A percentile compares a stretch with the other conserved stretches of the same genome.
Evolutionary conservation across 2,113 vertebrate species (phyloP).

Genomic region (Myocastor coypus): DNA sequence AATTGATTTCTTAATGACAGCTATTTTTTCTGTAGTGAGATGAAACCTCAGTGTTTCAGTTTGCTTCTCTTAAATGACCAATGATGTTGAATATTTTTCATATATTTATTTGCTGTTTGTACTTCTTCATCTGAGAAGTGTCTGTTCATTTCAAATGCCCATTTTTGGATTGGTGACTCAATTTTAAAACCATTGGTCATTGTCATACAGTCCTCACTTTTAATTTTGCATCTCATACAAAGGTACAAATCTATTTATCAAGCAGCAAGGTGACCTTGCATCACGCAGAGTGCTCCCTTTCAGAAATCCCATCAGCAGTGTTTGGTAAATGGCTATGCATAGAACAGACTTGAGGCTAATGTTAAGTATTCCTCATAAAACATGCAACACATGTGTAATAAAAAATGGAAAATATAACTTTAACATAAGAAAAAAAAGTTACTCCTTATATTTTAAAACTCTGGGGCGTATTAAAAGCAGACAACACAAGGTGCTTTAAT

Average conservation of each 20-base stretch:
- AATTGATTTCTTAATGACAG: too few species aligned
- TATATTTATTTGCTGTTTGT: too few species aligned
- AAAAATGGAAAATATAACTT: slow-evolving; percentile 50
- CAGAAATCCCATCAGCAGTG: slow-evolving; percentile 66
- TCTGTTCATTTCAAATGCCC: too few species aligned
- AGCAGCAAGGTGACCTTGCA: slow-evolving; percentile 78
- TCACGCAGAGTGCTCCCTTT: slow-evolving; percentile 56
- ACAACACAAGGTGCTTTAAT: slow-evolving; percentile 26
- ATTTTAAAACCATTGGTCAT: slow-evolving; percentile 47
- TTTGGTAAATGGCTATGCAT: slow-evolving; percentile 61
- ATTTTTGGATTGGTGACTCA: not conserved
- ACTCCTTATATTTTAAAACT: slow-evolving; percentile 54
- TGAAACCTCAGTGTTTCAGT: too few species aligned
- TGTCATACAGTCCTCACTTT: slow-evolving; percentile 65
- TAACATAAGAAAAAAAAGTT: not conserved
- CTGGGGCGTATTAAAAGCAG: slow-evolving; percentile 37
- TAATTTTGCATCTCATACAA: slow-evolving; percentile 48
- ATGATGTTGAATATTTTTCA: too few species aligned
- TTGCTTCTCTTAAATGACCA: too few species aligned
- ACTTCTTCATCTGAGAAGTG: too few species aligned
- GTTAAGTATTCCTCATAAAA: not conserved
- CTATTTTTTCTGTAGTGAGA: too few species aligned
- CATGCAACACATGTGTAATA: not conserved
- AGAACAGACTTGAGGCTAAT: slow-evolving; percentile 61
- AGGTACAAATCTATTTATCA: slow-evolving; percentile 64